Evolutionary conservation across 2,113 vertebrate genomes (phyloP).

Genomic region (Rhinopomastus cyanomelas): DNA sequence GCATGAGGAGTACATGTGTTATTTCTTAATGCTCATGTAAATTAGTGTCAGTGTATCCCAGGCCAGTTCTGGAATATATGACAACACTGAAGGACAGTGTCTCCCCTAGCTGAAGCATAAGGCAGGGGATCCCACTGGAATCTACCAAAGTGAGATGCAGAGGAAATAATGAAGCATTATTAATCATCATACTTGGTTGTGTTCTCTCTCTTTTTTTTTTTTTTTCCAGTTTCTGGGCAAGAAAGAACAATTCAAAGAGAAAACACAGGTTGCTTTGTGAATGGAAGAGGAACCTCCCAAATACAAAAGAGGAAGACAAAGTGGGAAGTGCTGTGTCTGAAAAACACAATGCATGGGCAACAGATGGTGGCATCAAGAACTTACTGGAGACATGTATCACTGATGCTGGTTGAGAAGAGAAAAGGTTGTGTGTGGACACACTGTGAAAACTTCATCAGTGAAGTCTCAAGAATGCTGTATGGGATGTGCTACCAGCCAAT

Average conservation of each 20-base stretch:
- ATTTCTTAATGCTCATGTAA: not conserved
- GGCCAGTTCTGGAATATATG: not conserved
- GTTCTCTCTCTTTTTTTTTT: not conserved
- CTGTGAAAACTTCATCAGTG: not conserved
- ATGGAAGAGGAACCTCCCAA: not conserved
- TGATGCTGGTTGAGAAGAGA: not conserved
- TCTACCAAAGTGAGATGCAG: not conserved
- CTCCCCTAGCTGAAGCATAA: not conserved
- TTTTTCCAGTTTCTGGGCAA: not conserved
- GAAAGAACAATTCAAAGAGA: not conserved
- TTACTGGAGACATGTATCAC: not conserved
- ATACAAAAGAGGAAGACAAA: not conserved
- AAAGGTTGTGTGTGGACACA: not conserved
- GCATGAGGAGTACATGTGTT: not conserved
- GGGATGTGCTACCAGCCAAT: not conserved
- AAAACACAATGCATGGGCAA: not conserved
- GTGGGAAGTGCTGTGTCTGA: not conserved
- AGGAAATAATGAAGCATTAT: not conserved
- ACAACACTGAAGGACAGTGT: not conserved
- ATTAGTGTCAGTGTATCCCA: not conserved
- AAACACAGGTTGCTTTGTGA: not conserved
- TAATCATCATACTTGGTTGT: not conserved
- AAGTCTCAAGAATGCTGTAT: not conserved
- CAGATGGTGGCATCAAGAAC: not conserved
- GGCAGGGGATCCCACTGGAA: not conserved